These are phyloP conservation scores for Eira barbara DNA, from an alignment of 2,113 vertebrate species.

Conservation along the genomic window DNA sequence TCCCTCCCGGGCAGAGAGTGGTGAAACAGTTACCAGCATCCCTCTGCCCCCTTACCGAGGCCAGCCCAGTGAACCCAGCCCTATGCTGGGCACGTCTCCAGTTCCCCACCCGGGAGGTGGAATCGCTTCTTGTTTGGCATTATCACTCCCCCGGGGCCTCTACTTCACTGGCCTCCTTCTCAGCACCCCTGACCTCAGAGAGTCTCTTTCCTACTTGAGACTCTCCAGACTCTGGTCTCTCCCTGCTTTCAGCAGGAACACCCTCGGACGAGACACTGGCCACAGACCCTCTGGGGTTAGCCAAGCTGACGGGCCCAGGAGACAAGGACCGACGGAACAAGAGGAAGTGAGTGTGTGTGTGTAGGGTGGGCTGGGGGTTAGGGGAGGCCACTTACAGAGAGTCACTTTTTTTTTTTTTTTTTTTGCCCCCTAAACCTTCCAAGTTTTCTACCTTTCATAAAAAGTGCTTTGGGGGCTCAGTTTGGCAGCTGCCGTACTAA, in stretches of 20 bases:
- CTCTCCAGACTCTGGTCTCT: neutral
- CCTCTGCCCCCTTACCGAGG: neutral
- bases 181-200: neutral
- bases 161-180: slow-evolving; percentile 80
- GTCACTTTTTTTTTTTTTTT: neutral
- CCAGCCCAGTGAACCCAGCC: neutral
- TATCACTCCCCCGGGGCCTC: slow-evolving; percentile 70
- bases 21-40: neutral
- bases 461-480: neutral
- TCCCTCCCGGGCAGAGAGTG: neutral
- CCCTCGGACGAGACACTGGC: slow-evolving; percentile 90
- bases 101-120: neutral
- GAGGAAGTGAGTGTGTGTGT: slow-evolving; percentile 87
- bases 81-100: neutral
- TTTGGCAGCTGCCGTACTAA: neutral
- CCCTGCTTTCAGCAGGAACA: slow-evolving; percentile 85
- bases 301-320: slow-evolving; percentile 91
- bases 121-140: neutral
- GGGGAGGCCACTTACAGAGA: neutral
- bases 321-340: slow-evolving; percentile 95
- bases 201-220: neutral
- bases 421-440: neutral
- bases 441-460: neutral
- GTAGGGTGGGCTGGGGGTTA: accelerated
- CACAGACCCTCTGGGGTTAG: slow-evolving; percentile 89